Evolutionary conservation across 37 sponge, comb jelly and placozoan genomes (phyloP).

Genomic region (Axinella damicornis): DNA sequence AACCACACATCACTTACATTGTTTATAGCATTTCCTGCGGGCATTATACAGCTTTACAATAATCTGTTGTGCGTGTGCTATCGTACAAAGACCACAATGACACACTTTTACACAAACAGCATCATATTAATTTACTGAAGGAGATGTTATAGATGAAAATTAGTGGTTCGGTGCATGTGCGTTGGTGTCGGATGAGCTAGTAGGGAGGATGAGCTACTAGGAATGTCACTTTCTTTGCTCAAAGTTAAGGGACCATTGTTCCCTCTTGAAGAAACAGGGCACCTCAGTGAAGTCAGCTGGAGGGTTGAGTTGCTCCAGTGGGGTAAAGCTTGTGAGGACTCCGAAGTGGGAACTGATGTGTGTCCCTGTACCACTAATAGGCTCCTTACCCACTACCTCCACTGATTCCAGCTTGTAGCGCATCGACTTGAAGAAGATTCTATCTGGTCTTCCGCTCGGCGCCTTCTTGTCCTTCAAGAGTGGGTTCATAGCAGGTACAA

Average conservation of each 20-base stretch:
- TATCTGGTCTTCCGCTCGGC: slow-evolving; percentile 62
- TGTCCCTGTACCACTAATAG: not conserved
- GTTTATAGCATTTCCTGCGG: no score
- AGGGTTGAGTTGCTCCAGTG: slow-evolving; percentile 28
- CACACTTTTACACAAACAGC: no score
- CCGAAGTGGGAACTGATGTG: slow-evolving; percentile 73
- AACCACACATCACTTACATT: no score
- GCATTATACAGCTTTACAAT: no score
- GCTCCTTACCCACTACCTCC: slow-evolving; percentile 63
- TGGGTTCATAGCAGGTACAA: slow-evolving; percentile 60
- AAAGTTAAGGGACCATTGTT: slow-evolving; percentile 28
- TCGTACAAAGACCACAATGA: no score
- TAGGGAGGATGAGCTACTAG: no score
- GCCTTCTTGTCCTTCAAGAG: slow-evolving; percentile 53
- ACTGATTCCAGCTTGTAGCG: slow-evolving; percentile 69
- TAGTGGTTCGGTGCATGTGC: no score
- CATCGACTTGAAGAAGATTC: slow-evolving; percentile 51
- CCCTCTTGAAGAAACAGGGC: slow-evolving; percentile 23
- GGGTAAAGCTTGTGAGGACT: slow-evolving; percentile 40
- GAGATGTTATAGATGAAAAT: no score
- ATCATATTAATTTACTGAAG: no score
- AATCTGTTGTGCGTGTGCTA: no score
- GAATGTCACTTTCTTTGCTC: slow-evolving; percentile 8
- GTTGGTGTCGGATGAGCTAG: no score
- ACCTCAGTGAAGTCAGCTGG: not conserved